Base-by-base conservation (phyloP, 2,113 vertebrate species). In the Mesembrinibis cayennensis region DNA sequence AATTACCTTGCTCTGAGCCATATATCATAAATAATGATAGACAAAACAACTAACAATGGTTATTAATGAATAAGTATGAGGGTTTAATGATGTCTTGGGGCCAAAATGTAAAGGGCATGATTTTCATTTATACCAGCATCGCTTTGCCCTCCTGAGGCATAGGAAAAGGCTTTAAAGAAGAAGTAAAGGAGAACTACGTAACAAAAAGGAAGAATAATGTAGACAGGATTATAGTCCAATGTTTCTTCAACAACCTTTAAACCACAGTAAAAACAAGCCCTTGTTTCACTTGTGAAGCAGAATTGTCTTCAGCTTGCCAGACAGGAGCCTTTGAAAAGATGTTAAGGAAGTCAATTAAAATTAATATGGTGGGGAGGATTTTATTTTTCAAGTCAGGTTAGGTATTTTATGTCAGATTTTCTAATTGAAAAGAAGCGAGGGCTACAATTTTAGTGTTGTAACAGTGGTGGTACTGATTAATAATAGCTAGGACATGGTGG, bases 391-490 rank as follows among this genome's bases (percentile, higher is more conserved):
- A 52, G 44, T 65, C 59, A 58, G 2, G 13, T 81, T 55, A 61
- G 14, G 13, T 40, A 44, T 82, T 96, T 66, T 95, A 36, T 71
- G 79, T 79, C 27, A 40, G 38, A 62, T 89, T 44, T 71, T 94
- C 55, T 87, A 87, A 88, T 45, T 79, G 69, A 82, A 94, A 88
- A 79, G 91, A 90, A 96, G n/a, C 40, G 47, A 82, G 55, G 38
- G 25, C 66, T 93, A 80, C 82, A 95, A 85, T 78, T 87, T 71
- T 47, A 82, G 38, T 70, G 29, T 91, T 94, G 10, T 66, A 94
- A 93, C 67, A 78, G 70, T 90, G 61, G 27, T 4, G 13, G 21
- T 61, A 44, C 76, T 95, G 85, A 96, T 94, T 93, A 97, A 78
- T 95, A 88, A 91, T 61, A 72, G 13, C 76, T 91, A 62, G 72